phyloP scores from a whole-genome alignment of 2,113 vertebrate genomes.

The Eulemur rufifrons region DNA sequence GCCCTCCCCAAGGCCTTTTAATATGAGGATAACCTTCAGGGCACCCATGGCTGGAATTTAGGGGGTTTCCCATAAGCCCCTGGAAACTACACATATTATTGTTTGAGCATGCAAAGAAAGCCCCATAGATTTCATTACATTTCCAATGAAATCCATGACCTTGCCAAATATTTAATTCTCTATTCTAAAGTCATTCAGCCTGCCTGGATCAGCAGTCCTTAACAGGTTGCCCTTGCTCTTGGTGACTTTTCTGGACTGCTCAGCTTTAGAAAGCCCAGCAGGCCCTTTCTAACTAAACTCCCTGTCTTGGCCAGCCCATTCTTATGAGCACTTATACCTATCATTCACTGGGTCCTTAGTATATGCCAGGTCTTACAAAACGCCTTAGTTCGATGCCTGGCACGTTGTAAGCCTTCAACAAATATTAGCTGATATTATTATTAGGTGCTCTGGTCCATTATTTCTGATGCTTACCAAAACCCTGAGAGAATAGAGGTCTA shows the following conservation, averaged over 20 bases:
- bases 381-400: not conserved
- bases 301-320: not conserved
- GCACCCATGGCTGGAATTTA: not conserved
- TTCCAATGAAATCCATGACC: not conserved
- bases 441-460: not conserved
- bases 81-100: not conserved
- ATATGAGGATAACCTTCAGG: not conserved
- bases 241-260: not conserved
- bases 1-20: not conserved
- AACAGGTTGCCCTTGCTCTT: not conserved
- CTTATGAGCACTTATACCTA: not conserved
- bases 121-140: not conserved
- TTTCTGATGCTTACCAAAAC: constrained; percentile 23
- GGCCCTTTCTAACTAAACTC: not conserved
- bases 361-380: not conserved
- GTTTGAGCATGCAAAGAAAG: not conserved
- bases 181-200: not conserved
- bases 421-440: not conserved
- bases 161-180: not conserved
- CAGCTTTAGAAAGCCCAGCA: not conserved
- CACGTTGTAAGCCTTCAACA: not conserved
- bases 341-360: not conserved
- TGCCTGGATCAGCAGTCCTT: not conserved
- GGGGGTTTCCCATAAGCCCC: not conserved
- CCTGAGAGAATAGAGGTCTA: not conserved